Percentiles rank a stretch among this genome's conserved stretches.
Evolutionary conservation across 2,113 vertebrate species (phyloP).

Genomic region (Sphyrna mokarran): DNA sequence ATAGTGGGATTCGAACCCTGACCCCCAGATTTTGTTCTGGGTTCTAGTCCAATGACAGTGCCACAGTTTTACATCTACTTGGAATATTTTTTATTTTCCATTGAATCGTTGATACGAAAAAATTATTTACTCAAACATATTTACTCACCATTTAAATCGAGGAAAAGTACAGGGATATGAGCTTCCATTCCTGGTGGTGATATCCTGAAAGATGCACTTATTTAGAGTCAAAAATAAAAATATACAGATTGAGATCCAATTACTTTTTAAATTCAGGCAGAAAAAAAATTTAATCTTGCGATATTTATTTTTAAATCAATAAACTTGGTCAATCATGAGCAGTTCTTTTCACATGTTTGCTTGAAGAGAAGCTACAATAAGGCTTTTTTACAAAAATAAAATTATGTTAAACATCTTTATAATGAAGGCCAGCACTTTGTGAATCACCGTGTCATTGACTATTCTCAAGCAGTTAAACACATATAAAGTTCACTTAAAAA

Average conservation of each 20-base stretch:
- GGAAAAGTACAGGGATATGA: constrained; percentile 89
- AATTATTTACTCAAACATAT: not conserved
- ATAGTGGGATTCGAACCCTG: too few relatives aligned
- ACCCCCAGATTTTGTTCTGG: too few relatives aligned
- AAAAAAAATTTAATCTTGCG: not conserved
- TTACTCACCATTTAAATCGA: constrained; percentile 86
- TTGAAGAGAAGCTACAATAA: not conserved
- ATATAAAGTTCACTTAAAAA: not conserved
- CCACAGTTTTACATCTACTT: not conserved
- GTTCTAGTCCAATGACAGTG: too few relatives aligned
- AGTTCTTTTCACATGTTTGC: not conserved
- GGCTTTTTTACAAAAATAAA: not conserved
- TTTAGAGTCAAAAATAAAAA: not conserved
- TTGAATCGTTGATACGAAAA: not conserved
- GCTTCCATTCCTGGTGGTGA: constrained; percentile 89
- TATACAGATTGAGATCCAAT: not conserved
- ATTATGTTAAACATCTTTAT: not conserved
- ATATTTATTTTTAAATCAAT: too few relatives aligned
- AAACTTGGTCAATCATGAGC: not conserved
- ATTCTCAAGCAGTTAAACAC: not conserved
- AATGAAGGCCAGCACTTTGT: not conserved
- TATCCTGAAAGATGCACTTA: constrained; percentile 57
- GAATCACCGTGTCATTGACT: not conserved
- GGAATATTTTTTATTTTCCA: not conserved
- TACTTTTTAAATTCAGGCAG: constrained; percentile 18